Base-by-base conservation (phyloP, 2,113 vertebrate species). In the Maccullochella peelii region DNA sequence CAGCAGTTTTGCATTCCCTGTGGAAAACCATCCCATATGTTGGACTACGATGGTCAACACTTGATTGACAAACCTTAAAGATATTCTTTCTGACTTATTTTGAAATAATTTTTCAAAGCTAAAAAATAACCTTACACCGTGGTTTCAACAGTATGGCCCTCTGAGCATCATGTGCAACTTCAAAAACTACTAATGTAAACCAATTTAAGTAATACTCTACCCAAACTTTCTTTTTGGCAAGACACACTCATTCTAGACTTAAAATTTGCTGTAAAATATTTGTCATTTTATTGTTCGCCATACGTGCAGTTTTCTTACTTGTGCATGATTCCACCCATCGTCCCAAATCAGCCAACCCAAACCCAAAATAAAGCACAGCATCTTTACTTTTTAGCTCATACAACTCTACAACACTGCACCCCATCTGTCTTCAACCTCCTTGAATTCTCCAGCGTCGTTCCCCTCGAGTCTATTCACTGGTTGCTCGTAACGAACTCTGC, bases 371-470 rank as follows among this genome's bases (percentile, higher is more conserved):
- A 30, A 30, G 12, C 3, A 6, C 25, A 59, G 16, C 20, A 4
- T 21, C 55, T 33, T 47, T 44, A n/a, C 23, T 8, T 40, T 58
- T 16, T 10, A 61, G 20, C 42, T 33, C 30, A 11, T 21, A 21
- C 20, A 50, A 1, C 27, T 63, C 30, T 54, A 69, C 44, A 42
- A 20, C 42, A 8, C 44, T 5, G 0, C 72, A 52, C 5, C 27
- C 73, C 66, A 70, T 83, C 73, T 63, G 80, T 76, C 65, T 70
- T 40, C 55, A 30, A 2, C 57, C 80, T 44, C 42, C 54, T 42
- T n/a, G 6, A 52, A 42, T 7, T 18, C 80, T 75, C 63, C n/a
- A 6, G 40, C 8, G 50, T 50, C 14, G 14, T 38, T n/a, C 38
- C 59, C 36, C 61, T 33, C 0, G 2, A 8, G 55, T 55, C 57